Conservation (phyloP, 2,888 invertebrate genomes). For the Heliconius hortense region DNA sequence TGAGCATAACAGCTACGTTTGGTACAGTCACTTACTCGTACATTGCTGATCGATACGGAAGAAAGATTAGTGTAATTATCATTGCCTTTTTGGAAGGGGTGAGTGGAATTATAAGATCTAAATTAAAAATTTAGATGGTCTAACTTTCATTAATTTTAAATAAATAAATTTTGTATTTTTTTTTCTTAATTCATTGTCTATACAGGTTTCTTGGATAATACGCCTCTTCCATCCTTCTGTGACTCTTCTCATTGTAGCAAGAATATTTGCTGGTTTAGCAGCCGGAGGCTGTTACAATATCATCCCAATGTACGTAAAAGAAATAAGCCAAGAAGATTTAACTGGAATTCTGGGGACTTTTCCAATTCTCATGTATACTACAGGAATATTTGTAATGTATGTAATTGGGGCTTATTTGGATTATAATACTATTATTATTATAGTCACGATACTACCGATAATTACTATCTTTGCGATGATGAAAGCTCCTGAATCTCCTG, state of each 20-base stretch:
- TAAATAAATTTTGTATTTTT: too few relatives aligned
- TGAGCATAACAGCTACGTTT: conserved; percentile 60
- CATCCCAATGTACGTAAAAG: conserved; percentile 30
- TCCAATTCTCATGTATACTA: conserved; percentile 25
- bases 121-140: too few relatives aligned
- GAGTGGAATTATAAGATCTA: neutral
- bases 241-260: conserved; percentile 15
- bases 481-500: conserved; percentile 23
- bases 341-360: conserved; percentile 31
- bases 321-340: conserved; percentile 35
- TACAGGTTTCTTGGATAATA: conserved; percentile 25
- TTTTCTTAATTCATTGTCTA: too few relatives aligned
- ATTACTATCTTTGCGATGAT: conserved; percentile 12
- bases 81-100: conserved; percentile 50
- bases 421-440: conserved; percentile 17
- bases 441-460: conserved; percentile 10
- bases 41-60: conserved; percentile 63
- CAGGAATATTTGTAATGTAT: conserved; percentile 33
- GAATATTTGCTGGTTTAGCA: conserved; percentile 19
- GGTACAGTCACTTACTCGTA: conserved; percentile 64
- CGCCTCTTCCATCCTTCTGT: conserved; percentile 11
- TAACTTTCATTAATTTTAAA: neutral
- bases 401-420: conserved; percentile 32
- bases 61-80: conserved; percentile 65
- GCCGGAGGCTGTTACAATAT: conserved; percentile 23